phyloP scores from a whole-genome alignment of 2,888 invertebrate genomes.

The Beris morrisii region DNA sequence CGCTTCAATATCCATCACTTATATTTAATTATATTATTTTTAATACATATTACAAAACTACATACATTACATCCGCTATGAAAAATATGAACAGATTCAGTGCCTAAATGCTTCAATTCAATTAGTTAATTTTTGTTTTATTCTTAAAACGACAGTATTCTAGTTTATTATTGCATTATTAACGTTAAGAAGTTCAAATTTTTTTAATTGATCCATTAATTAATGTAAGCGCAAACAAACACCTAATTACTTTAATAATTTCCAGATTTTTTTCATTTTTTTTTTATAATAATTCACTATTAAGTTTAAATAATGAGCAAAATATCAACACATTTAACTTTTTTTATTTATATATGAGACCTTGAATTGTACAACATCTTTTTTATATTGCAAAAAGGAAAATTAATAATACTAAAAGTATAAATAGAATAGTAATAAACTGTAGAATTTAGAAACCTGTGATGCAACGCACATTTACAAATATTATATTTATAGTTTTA shows the following conservation, averaged over 20 bases:
- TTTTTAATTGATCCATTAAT: neutral
- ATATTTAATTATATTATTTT: too few relatives aligned
- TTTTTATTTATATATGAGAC: neutral
- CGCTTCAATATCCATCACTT: too few relatives aligned
- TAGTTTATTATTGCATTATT: neutral
- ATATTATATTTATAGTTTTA: too few relatives aligned
- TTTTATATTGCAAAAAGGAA: neutral
- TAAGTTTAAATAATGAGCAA: neutral
- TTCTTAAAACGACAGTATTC: neutral
- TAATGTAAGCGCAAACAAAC: too few relatives aligned
- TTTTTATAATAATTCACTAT: neutral
- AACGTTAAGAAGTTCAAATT: neutral
- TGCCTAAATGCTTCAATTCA: neutral
- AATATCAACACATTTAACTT: neutral
- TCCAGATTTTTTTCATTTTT: neutral
- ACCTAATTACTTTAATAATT: neutral
- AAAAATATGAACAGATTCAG: neutral
- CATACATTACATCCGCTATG: too few relatives aligned
- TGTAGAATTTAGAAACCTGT: slow-evolving; percentile 9
- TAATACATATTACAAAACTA: too few relatives aligned
- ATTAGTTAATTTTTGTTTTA: neutral
- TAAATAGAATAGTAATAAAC: neutral
- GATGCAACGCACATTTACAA: slow-evolving; percentile 3
- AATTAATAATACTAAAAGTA: slow-evolving; percentile 6
- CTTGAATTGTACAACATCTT: neutral